Conservation (phyloP, 2,888 invertebrate genomes). For the Melipona bicolor region DNA sequence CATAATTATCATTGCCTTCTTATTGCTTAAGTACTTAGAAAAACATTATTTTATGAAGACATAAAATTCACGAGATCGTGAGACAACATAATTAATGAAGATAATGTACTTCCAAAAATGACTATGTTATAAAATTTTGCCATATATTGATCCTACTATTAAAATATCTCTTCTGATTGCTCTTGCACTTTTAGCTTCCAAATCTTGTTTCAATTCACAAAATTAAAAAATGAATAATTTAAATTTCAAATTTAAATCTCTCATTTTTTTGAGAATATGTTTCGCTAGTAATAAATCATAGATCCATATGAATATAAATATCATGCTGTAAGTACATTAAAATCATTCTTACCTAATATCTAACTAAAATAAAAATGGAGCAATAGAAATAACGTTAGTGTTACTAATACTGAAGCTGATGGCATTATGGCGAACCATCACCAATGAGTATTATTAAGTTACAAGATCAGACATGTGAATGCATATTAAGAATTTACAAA, state of each 20-base stretch:
- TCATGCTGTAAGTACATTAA: constrained; percentile 15
- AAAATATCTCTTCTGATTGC: constrained; percentile 56
- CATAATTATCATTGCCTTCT: constrained; percentile 44
- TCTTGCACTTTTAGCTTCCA: constrained; percentile 37
- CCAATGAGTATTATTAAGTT: constrained; percentile 59
- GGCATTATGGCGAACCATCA: constrained; percentile 42
- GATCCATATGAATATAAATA: constrained; percentile 23
- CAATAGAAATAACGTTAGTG: constrained; percentile 13
- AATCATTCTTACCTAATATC: constrained; percentile 23
- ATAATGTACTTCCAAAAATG: constrained; percentile 33
- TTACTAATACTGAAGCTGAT: constrained; percentile 56
- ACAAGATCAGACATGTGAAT: constrained; percentile 61
- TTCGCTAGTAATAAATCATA: constrained; percentile 11
- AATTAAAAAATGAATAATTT: constrained; percentile 19
- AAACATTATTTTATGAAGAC: constrained; percentile 36
- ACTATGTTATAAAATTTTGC: constrained; percentile 45
- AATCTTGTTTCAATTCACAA: constrained; percentile 19
- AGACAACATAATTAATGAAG: constrained; percentile 43
- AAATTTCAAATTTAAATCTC: constrained; percentile 9
- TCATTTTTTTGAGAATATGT: not conserved
- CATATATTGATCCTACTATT: constrained; percentile 44
- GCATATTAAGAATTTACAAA: constrained; percentile 51
- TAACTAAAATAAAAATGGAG: constrained; percentile 23
- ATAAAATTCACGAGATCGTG: constrained; percentile 35
- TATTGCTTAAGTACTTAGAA: constrained; percentile 65